A percentile compares a stretch with the other conserved stretches of the same genome.
Evolutionary conservation across 2,113 vertebrate species (phyloP).

Genomic region (Salvelinus fontinalis): DNA sequence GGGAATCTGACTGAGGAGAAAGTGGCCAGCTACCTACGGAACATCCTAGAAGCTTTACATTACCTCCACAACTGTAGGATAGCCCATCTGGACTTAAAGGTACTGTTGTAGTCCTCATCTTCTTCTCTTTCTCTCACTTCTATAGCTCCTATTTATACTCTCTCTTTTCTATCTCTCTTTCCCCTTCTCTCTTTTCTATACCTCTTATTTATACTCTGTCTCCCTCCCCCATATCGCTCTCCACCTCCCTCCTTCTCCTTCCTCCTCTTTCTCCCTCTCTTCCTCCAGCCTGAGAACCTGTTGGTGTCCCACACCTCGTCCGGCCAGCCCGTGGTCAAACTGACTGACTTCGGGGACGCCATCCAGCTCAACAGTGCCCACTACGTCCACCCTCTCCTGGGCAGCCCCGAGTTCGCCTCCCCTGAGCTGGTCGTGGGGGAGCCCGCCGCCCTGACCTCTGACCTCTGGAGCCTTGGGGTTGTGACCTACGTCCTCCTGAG

Average conservation of each 20-base stretch:
- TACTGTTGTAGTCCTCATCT: constrained; percentile 51
- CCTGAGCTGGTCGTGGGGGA: constrained; percentile 96
- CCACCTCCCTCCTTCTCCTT: background rate
- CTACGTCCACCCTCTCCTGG: constrained; percentile 89
- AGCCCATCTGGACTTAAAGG: constrained; percentile 95
- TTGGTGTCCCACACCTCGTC: constrained; percentile 86
- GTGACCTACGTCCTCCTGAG: constrained; percentile 96
- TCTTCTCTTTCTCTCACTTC: background rate
- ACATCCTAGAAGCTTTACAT: constrained; percentile 93
- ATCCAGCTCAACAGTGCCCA: constrained; percentile 89
- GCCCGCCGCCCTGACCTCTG: constrained; percentile 89
- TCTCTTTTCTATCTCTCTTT: too few species aligned
- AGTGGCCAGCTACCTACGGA: constrained; percentile 86
- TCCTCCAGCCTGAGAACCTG: constrained; percentile 91
- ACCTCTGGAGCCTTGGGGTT: constrained; percentile 95
- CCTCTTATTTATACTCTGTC: background rate
- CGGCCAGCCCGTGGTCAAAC: constrained; percentile 83
- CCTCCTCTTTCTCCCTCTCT: background rate
- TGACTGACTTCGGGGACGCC: constrained; percentile 93
- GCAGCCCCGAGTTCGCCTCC: constrained; percentile 95
- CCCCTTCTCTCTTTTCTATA: too few species aligned
- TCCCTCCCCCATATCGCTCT: background rate
- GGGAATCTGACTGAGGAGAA: constrained; percentile 96
- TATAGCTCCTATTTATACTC: too few species aligned
- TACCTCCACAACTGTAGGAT: constrained; percentile 97